These are phyloP conservation scores for Diorhabda carinulata DNA, from an alignment of 1,140 invertebrate species.

Conservation along the genomic window DNA sequence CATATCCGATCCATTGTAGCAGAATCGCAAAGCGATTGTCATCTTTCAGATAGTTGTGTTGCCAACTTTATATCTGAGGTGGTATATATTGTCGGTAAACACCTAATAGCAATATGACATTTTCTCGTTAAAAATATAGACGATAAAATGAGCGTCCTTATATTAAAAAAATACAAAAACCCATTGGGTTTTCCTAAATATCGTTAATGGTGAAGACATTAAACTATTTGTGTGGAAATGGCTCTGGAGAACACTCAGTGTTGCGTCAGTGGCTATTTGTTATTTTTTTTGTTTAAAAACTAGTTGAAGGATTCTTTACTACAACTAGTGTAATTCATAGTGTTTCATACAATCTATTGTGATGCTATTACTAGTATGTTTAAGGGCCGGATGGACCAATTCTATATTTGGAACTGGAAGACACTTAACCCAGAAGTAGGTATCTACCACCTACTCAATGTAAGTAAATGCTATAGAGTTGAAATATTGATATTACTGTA, in stretches of 20 bases:
- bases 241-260: neutral
- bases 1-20: too few species aligned
- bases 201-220: neutral
- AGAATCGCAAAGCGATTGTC: too few species aligned
- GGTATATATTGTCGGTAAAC: neutral
- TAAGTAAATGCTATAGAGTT: neutral
- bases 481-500: neutral
- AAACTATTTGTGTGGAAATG: neutral
- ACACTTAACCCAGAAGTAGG: conserved; percentile 1
- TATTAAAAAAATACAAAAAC: neutral
- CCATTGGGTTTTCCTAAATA: neutral
- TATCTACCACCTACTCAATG: neutral
- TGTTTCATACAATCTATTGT: neutral
- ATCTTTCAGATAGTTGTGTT: too few species aligned
- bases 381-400: neutral
- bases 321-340: neutral
- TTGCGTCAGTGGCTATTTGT: neutral
- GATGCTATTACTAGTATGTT: neutral
- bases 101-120: neutral
- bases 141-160: neutral
- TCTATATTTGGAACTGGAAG: conserved; percentile 2
- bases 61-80: too few species aligned
- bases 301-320: neutral
- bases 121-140: neutral
- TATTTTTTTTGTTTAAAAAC: neutral